Conservation (phyloP, 2,888 invertebrate genomes). For the Baccha elongata region DNA sequence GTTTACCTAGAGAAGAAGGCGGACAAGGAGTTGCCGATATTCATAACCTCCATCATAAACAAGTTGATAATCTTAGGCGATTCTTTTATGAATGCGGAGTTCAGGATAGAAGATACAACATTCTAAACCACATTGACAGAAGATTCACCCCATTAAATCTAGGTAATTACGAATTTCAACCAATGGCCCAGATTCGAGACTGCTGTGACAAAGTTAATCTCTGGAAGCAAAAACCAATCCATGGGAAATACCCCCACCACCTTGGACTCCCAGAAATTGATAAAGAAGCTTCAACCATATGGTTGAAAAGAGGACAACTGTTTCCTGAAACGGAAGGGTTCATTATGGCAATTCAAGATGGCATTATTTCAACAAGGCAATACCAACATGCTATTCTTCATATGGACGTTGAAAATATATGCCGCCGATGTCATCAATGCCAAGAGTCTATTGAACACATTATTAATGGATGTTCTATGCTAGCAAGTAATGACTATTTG, state of each 20-base stretch:
- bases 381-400: not conserved
- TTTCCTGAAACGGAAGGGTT: too few relatives aligned
- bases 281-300: not conserved
- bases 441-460: not conserved
- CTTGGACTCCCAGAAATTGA: not conserved
- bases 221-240: not conserved
- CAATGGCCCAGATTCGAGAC: not conserved
- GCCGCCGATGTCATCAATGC: not conserved
- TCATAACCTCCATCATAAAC: not conserved
- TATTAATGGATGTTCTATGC: not conserved
- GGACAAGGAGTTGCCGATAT: not conserved
- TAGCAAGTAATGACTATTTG: not conserved
- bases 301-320: too few relatives aligned
- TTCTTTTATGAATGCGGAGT: not conserved
- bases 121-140: not conserved
- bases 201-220: not conserved
- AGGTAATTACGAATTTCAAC: not conserved
- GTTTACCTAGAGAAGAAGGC: not conserved
- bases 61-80: too few relatives aligned
- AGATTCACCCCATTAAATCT: not conserved
- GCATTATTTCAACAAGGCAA: constrained; percentile 1
- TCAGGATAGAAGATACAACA: not conserved
- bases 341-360: too few relatives aligned
- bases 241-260: not conserved
- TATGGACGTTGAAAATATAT: not conserved